Evolutionary conservation across 2,888 invertebrate species (phyloP), one percentile per base, ranked within the genome.

Genomic region (Spilosoma lubricipeda): DNA sequence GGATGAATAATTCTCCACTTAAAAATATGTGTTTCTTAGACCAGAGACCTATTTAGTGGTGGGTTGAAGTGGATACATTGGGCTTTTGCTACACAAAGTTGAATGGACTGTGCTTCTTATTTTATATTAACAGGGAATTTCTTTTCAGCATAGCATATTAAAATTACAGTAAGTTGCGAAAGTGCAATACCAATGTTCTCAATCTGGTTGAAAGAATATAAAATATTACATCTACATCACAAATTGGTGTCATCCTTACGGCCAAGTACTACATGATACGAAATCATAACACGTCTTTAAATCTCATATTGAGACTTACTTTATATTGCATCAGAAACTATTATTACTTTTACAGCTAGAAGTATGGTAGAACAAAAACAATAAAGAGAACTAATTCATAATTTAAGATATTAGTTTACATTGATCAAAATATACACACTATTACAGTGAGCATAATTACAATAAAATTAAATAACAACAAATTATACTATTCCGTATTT

Each of bases 331-430:
- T 11, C 42, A 42, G 42, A 45, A 45, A 45, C 45, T 45, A 11
- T 45, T 15, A 45, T 45, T 3, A 15, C 45, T 42, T 42, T 13
- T 11, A 42, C 42, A 42, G 3, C 13, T 15, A 13, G 11, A 11
- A 42, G 1, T 15, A 13, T 42, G 1, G 11, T 11, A 15, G 45
- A 45, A 45, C 15, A 7, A 15, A 13, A 45, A 45, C 1, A 15
- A 1, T 15, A 2, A 45, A 45, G 39, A 39, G 23, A 56, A 52
- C 77, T 45, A 69, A 30, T 67, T 74, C 76, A 70, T 56, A 65
- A 73, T 73, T 76, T 42, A 67, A 42, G 36, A 77, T 67, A 70
- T 72, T 74, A 71, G 76, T 74, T 56, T n/a, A 56, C n/a, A n/a
- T 56, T 56, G 52, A 23, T 23, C 52, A 52, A 30, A 64, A 77